Conservation (phyloP, 1,140 invertebrate genomes). For the Zaprionus ornatus region DNA sequence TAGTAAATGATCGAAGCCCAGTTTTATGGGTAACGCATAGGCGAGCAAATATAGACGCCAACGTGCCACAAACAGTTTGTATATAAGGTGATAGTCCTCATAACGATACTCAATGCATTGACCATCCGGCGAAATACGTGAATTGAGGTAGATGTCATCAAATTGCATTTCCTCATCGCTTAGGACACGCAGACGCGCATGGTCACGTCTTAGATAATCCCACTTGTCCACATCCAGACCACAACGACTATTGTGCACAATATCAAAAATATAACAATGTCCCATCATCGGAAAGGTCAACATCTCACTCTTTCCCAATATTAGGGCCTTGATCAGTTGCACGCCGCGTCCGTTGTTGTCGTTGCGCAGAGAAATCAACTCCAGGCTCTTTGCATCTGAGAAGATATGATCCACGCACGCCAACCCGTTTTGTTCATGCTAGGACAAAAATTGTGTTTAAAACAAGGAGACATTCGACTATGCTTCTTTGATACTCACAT, state of each 20-base stretch:
- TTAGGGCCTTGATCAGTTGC: constrained; percentile 70
- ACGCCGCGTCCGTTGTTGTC: constrained; percentile 63
- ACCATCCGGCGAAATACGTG: constrained; percentile 63
- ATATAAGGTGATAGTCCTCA: constrained; percentile 69
- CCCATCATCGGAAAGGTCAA: constrained; percentile 62
- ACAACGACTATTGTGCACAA: constrained; percentile 87
- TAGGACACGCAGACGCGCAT: constrained; percentile 52
- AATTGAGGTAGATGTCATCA: constrained; percentile 58
- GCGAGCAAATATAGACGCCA: constrained; percentile 48
- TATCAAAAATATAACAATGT: constrained; percentile 72
- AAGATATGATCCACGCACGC: constrained; percentile 70
- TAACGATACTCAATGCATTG: constrained; percentile 73
- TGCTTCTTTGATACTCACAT: constrained; percentile 45
- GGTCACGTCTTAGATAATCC: constrained; percentile 89
- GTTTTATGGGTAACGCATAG: constrained; percentile 48
- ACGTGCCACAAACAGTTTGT: constrained; percentile 61
- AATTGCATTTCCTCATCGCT: constrained; percentile 59
- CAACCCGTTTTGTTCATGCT: constrained; percentile 63
- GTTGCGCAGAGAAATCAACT: constrained; percentile 53
- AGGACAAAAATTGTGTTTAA: background rate
- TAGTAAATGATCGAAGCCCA: constrained; percentile 41
- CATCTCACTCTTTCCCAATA: constrained; percentile 48
- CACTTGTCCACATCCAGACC: constrained; percentile 90
- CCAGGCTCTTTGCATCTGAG: constrained; percentile 10
- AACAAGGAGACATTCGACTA: background rate